Evolutionary conservation across 2,113 vertebrate species (phyloP).

Genomic region (Trogon melanurus): DNA sequence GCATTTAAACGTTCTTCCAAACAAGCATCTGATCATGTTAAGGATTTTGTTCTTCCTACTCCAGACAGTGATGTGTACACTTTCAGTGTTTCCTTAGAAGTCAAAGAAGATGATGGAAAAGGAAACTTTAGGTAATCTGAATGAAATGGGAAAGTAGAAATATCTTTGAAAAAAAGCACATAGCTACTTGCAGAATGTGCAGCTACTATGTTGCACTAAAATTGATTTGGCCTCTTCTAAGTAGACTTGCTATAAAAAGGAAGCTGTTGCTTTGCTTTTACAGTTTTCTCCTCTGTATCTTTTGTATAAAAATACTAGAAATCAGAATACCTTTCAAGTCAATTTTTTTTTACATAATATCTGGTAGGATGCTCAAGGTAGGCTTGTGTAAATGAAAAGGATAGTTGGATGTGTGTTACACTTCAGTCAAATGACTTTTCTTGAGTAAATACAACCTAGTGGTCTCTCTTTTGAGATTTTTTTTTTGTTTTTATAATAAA

Average conservation of each 20-base stretch:
- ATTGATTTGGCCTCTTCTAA: neutral
- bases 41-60: conserved; percentile 80
- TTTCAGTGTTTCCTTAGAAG: conserved; percentile 92
- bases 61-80: conserved; percentile 91
- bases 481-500: neutral
- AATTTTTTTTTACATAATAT: neutral
- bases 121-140: conserved; percentile 91
- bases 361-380: neutral
- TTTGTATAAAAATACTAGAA: neutral
- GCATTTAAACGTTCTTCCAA: conserved; percentile 93
- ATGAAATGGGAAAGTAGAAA: neutral
- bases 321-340: neutral
- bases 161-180: neutral
- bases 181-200: neutral
- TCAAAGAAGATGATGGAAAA: conserved; percentile 97
- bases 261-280: neutral
- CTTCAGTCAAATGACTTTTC: neutral
- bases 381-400: neutral
- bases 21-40: conserved; percentile 80
- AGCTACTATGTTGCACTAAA: neutral
- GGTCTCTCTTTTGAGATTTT: neutral
- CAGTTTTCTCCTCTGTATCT: neutral
- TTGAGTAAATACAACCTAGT: neutral
- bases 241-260: neutral
- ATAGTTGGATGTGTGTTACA: neutral